These are phyloP conservation scores for Myiothlypis coronata DNA, from an alignment of 2,797 vertebrate species.

Conservation along the genomic window DNA sequence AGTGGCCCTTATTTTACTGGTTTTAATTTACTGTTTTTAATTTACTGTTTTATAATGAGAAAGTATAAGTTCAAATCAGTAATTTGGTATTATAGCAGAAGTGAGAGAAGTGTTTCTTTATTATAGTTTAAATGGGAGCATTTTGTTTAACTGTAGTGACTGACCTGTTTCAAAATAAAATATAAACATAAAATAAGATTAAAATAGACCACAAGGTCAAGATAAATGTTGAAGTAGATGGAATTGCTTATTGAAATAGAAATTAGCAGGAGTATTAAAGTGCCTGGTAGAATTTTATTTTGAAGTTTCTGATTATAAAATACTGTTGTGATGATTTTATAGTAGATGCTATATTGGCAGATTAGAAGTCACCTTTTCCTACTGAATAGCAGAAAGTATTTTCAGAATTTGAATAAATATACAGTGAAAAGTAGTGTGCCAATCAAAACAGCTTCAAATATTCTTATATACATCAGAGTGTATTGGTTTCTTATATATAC, in stretches of 20 bases:
- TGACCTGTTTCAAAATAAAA: background rate
- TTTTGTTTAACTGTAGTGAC: background rate
- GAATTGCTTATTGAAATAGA: background rate
- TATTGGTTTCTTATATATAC: background rate
- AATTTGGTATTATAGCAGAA: background rate
- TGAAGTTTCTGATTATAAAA: background rate
- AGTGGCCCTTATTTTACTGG: background rate
- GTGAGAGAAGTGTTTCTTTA: background rate
- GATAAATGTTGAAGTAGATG: background rate
- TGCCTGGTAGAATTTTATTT: background rate
- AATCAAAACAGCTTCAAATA: slow-evolving; percentile 31
- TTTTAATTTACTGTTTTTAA: background rate
- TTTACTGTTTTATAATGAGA: background rate
- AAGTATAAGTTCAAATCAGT: background rate
- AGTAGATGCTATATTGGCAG: background rate
- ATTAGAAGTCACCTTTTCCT: background rate
- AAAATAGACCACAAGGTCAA: background rate
- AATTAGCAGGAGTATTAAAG: background rate
- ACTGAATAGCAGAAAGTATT: background rate
- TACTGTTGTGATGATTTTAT: background rate
- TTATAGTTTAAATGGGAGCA: background rate
- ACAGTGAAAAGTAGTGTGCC: background rate
- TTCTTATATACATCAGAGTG: background rate
- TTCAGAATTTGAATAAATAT: slow-evolving; percentile 20
- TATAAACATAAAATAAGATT: background rate